phyloP scores from a whole-genome alignment of 2,888 invertebrate species.

The Cepaea hortensis region DNA sequence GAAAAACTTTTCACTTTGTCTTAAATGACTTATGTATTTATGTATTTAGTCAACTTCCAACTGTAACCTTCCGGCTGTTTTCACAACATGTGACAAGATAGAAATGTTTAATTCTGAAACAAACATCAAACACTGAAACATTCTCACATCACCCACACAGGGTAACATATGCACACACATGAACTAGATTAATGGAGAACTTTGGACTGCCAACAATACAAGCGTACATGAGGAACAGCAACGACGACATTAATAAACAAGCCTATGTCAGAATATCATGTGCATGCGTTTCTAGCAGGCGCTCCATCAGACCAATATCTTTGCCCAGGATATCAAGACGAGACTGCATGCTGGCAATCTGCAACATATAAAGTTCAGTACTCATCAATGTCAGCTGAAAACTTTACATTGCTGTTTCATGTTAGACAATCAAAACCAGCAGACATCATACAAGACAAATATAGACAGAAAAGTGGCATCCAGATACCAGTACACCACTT shows the following conservation, averaged over 20 bases:
- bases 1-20: no score
- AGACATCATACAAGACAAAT: neutral
- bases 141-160: no score
- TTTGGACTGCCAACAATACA: no score
- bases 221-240: neutral
- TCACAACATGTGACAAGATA: no score
- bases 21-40: no score
- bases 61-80: no score
- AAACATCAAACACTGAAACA: no score
- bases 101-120: no score
- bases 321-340: slow-evolving; percentile 85
- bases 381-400: neutral
- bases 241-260: neutral
- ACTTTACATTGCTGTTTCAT: neutral
- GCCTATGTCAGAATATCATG: slow-evolving; percentile 84
- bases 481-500: no score
- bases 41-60: no score
- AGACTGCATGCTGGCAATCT: slow-evolving; percentile 85
- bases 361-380: slow-evolving; percentile 66
- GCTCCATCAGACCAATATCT: slow-evolving; percentile 85
- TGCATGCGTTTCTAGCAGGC: slow-evolving; percentile 85
- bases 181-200: no score
- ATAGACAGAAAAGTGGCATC: neutral
- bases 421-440: neutral
- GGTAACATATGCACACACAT: no score